phyloP scores from a whole-genome alignment of 2,888 invertebrate genomes.

The Orthosia gothica region DNA sequence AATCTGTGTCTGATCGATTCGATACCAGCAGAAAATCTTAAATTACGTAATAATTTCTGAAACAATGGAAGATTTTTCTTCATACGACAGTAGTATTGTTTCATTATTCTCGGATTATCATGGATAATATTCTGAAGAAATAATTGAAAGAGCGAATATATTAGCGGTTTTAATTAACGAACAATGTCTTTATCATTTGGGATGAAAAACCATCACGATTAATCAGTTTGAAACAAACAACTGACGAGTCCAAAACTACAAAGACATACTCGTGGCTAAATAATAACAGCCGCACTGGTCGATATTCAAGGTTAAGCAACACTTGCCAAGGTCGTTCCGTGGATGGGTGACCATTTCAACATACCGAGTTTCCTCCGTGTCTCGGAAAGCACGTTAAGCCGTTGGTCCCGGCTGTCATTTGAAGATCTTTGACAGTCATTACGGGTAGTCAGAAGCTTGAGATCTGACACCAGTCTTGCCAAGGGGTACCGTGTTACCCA shows the following conservation, averaged over 20 bases:
- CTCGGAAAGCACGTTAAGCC: too few relatives aligned
- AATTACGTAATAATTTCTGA: slow-evolving; percentile 12
- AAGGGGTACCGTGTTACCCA: too few relatives aligned
- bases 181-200: not conserved
- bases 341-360: too few relatives aligned
- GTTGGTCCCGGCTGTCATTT: too few relatives aligned
- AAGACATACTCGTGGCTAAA: not conserved
- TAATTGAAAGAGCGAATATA: not conserved
- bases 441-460: too few relatives aligned
- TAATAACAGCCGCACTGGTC: too few relatives aligned
- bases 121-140: not conserved
- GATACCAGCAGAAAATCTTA: not conserved
- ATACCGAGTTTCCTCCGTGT: too few relatives aligned
- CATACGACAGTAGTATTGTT: not conserved
- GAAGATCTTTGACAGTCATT: too few relatives aligned
- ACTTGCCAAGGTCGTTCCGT: too few relatives aligned
- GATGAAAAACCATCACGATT: not conserved
- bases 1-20: slow-evolving; percentile 16
- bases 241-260: not conserved
- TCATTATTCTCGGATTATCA: not conserved
- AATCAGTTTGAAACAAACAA: not conserved
- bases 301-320: too few relatives aligned
- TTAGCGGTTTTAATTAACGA: slow-evolving; percentile 10
- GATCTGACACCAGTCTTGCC: too few relatives aligned
- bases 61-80: slow-evolving; percentile 42